Conservation (phyloP, 1,140 invertebrate species). For the Thalassaphorura encarpata region DNA sequence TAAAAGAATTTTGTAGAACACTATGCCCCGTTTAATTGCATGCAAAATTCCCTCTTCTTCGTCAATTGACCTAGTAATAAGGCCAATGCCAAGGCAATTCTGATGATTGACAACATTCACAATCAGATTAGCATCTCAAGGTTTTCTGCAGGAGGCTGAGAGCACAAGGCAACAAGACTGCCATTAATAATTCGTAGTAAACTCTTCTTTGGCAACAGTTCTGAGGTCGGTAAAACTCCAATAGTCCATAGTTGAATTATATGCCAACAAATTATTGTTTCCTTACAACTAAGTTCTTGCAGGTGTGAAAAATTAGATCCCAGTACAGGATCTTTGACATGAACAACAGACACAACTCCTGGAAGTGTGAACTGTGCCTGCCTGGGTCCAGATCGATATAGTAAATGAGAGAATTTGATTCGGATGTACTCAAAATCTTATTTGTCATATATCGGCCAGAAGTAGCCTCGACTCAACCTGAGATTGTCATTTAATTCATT, state of each 20-base stretch:
- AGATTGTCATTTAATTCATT: background rate
- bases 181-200: constrained; percentile 14
- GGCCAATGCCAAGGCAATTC: constrained; percentile 19
- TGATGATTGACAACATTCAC: background rate
- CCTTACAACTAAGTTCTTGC: constrained; percentile 46
- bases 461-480: constrained; percentile 52
- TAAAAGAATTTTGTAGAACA: too few species aligned
- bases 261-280: background rate
- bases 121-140: background rate
- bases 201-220: background rate
- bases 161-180: constrained; percentile 21
- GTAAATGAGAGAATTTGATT: constrained; percentile 44
- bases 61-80: constrained; percentile 13
- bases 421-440: constrained; percentile 42
- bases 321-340: constrained; percentile 53
- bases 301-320: constrained; percentile 70
- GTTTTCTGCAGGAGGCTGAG: background rate
- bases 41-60: background rate
- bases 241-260: background rate
- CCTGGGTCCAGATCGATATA: constrained; percentile 72
- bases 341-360: constrained; percentile 54
- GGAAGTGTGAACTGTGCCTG: constrained; percentile 68
- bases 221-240: background rate
- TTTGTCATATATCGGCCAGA: constrained; percentile 58
- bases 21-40: too few species aligned